Conservation (phyloP, 2,888 invertebrate genomes). For the Aelia acuminata region DNA sequence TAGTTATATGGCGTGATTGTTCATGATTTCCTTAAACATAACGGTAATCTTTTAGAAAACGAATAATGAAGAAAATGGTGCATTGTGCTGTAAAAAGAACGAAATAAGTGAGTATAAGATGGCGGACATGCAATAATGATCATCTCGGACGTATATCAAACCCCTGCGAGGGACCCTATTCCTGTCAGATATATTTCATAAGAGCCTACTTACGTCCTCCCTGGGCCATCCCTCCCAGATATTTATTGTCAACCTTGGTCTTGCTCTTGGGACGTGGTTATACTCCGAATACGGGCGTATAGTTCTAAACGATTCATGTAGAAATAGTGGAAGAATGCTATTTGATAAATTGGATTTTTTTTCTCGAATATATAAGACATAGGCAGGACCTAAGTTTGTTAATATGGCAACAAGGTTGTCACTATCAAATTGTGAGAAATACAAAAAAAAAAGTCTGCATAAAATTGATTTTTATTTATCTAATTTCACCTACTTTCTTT, state of each 20-base stretch:
- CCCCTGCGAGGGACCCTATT: constrained; percentile 2
- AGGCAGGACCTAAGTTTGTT: too few relatives aligned
- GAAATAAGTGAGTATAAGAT: not conserved
- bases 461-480: too few relatives aligned
- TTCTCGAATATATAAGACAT: too few relatives aligned
- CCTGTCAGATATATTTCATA: constrained; percentile 55
- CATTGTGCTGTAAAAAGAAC: not conserved
- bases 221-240: not conserved
- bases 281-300: constrained; percentile 6
- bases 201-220: constrained; percentile 37
- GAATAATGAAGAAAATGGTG: not conserved
- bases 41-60: not conserved
- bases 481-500: too few relatives aligned
- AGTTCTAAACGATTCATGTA: not conserved
- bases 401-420: too few relatives aligned
- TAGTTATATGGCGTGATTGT: too few relatives aligned
- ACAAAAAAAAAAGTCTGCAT: too few relatives aligned
- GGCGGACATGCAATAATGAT: constrained; percentile 24
- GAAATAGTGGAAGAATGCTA: not conserved
- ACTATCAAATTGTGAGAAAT: too few relatives aligned
- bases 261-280: constrained; percentile 10
- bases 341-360: not conserved
- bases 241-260: constrained; percentile 32
- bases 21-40: too few relatives aligned
- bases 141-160: constrained; percentile 50